These are phyloP conservation scores for Physella acuta DNA, from an alignment of 1,140 invertebrate species.

Conservation along the genomic window DNA sequence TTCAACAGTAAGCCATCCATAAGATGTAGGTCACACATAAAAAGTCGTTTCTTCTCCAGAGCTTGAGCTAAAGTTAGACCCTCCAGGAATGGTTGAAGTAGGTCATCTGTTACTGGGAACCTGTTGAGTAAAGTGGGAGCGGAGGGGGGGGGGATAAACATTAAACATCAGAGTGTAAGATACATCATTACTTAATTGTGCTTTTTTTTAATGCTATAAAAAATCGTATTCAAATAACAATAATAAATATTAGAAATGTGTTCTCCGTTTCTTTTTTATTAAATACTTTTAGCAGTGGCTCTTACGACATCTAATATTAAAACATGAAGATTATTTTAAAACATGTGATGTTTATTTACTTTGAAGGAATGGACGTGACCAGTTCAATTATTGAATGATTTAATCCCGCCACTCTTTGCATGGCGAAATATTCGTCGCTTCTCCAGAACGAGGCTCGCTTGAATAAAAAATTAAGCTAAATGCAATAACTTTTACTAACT, in stretches of 20 bases:
- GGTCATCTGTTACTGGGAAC: constrained; percentile 15
- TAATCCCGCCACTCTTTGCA: constrained; percentile 9
- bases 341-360: constrained; percentile 6
- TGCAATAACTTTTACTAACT: too few relatives aligned
- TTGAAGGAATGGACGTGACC: neutral
- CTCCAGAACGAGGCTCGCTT: neutral
- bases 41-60: constrained; percentile 60
- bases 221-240: neutral
- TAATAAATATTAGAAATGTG: neutral
- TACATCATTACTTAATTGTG: too few relatives aligned
- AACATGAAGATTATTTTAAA: too few relatives aligned
- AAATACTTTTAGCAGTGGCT: neutral
- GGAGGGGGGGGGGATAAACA: too few relatives aligned
- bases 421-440: neutral
- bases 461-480: too few relatives aligned
- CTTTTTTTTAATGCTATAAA: neutral
- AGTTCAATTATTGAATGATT: constrained; percentile 8
- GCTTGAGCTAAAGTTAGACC: constrained; percentile 36
- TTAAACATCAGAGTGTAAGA: too few relatives aligned
- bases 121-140: too few relatives aligned
- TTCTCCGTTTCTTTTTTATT: neutral
- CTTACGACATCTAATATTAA: too few relatives aligned
- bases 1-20: constrained; percentile 51
- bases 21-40: constrained; percentile 61
- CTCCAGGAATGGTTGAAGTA: constrained; percentile 2